A percentile compares a stretch with the other conserved stretches of the same genome.
Evolutionary conservation across 2,888 invertebrate genomes (phyloP).

Genomic region (Pilophorus perplexus): DNA sequence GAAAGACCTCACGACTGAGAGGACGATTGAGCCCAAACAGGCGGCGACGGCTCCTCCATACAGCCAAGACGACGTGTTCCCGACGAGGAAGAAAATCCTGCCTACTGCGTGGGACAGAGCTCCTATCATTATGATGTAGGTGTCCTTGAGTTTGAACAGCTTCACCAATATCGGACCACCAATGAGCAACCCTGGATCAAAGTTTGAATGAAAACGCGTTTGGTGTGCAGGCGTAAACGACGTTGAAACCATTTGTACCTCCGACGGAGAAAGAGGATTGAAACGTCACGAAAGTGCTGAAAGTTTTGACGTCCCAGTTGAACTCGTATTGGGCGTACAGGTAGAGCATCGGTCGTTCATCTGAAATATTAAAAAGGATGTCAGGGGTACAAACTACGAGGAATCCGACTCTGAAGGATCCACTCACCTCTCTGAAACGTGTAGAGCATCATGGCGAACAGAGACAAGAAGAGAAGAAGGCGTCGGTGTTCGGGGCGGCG

Average conservation of each 20-base stretch:
- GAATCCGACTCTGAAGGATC: too few species aligned
- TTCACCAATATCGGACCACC: constrained; percentile 71
- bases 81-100: constrained; percentile 66
- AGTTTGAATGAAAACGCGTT: too few species aligned
- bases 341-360: constrained; percentile 73
- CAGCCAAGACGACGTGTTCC: constrained; percentile 58
- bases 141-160: constrained; percentile 65
- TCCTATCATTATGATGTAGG: constrained; percentile 69
- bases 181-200: constrained; percentile 63
- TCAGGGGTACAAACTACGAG: background rate
- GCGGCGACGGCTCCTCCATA: constrained; percentile 72
- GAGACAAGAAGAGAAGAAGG: constrained; percentile 65
- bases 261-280: constrained; percentile 69
- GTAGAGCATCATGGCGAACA: constrained; percentile 73
- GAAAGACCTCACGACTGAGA: constrained; percentile 77
- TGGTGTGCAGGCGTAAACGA: too few species aligned
- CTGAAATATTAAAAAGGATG: constrained; percentile 53
- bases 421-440: constrained; percentile 73
- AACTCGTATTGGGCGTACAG: constrained; percentile 71
- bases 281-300: constrained; percentile 72
- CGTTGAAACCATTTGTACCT: constrained; percentile 50
- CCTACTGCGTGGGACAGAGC: constrained; percentile 67
- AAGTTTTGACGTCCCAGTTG: constrained; percentile 66
- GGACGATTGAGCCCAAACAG: constrained; percentile 74
- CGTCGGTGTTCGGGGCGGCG: constrained; percentile 60